Evolutionary conservation across 2,888 invertebrate species (phyloP), one percentile per base, ranked within the genome.

Genomic region (Ashinkailepas kermadecensis): DNA sequence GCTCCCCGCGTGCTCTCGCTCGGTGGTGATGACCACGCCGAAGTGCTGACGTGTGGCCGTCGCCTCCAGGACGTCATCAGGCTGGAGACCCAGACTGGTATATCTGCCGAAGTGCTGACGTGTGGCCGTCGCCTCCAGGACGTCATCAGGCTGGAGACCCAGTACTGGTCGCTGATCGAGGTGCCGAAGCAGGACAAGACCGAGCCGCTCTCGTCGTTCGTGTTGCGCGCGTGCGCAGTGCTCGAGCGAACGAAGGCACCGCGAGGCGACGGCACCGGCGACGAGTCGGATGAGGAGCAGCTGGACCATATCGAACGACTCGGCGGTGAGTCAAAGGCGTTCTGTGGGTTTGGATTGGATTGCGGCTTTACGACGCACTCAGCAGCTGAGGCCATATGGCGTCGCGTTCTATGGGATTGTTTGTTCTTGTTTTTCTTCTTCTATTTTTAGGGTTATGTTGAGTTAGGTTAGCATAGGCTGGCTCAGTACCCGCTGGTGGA

Each of bases 161-260:
- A 96, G 87, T 96, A 96, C 89, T 96, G 96, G 96, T 94, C 95
- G 12, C 88, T 97, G 86, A 94, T 97, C 83, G 96, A 96, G 88
- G 94, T 97, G 83, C 96, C 96, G 64, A 93, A 94, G 84, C 96
- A 97, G 87, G 96, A 96, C 87, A 95, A 96, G 87, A 95, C 95
- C 85, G 96, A 97, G 89, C 95, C 96, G 3, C 95, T 96, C 25
- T 95, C 94, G 81, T 93, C 93, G 13, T 97, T 96, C 88, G 96
- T 97, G 79, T 90, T 96, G 85, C 91, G 96, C 83, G 95, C 95
- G 10, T 96, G 95, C 87, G 91, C 95, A 83, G 95, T 95, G 85
- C 94, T 96, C 93, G 95, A 96, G 88, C 95, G 95, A 88, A 94
- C 81, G 94, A 84, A 89, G 96, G 59, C 15, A 7, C 59, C 11